Base-by-base conservation (phyloP, 2,888 invertebrate species). In the Andrena bucephala region DNA sequence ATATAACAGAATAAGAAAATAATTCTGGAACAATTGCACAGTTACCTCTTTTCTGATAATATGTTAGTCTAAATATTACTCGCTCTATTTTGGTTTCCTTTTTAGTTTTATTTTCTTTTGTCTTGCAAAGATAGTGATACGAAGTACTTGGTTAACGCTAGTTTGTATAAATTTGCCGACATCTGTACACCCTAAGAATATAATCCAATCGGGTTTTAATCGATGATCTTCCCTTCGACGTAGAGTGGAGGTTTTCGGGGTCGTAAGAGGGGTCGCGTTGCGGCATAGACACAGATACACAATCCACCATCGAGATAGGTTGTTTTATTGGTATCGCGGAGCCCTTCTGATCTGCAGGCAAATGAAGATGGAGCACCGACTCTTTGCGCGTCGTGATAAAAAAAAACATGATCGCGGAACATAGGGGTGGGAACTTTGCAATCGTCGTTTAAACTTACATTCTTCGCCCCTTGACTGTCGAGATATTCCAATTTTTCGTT, bases 241-340 rank as follows among this genome's bases (percentile, higher is more conserved):
- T 66, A 48, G 70, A 63, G 31, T 59, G 80, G 75, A 80, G 83
- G 70, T 83, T 85, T 42, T 85, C 83, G 87, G 57, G 86, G 81
- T 87, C 79, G 79, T 48, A 72, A 27, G 31, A 75, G 72, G 87
- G 83, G 76, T 74, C 81, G 77, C 81, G 83, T 83, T 85, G 85
- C 73, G 85, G 82, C 71, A 72, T 84, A 80, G 79, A 72, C 78
- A 68, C 73, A 87, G 87, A 88, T 85, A 88, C 87, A 77, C 82
- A 80, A 84, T 83, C 84, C 84, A 83, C 80, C 79, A 83, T 83
- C 75, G 86, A 90, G 91, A 92, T 91, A 91, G 87, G 85, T 80
- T 83, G 84, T 88, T 93, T 93, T 93, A 93, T 93, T 93, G 93
- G 91, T 90, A 91, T 90, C 93, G 88, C 89, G 88, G 88, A 91